Conservation (phyloP, 2,113 vertebrate species). For the Urocitellus parryii region DNA sequence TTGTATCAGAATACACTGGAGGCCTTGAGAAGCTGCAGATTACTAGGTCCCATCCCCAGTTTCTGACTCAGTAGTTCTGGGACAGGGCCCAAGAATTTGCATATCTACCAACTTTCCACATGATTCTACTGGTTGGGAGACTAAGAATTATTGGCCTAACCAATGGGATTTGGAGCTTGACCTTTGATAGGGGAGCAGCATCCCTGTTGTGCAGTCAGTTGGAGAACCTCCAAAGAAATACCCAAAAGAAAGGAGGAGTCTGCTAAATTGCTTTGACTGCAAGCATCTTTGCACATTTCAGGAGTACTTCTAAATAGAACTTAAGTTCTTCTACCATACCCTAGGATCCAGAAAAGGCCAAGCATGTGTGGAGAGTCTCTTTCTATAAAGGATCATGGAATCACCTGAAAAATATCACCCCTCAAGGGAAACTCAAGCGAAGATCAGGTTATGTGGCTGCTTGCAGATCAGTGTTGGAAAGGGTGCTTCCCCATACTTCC, state of each 20-base stretch:
- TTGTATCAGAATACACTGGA: neutral
- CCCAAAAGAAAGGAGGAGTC: neutral
- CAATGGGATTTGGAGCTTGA: neutral
- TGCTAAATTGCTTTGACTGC: neutral
- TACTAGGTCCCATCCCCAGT: neutral
- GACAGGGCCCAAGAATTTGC: neutral
- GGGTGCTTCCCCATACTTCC: neutral
- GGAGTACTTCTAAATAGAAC: neutral
- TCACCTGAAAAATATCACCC: neutral
- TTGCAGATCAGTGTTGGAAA: neutral
- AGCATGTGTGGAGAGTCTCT: neutral
- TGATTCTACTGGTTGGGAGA: neutral
- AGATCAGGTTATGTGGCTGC: neutral
- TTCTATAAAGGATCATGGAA: constrained; percentile 1
- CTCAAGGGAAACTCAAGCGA: neutral
- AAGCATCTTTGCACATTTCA: neutral
- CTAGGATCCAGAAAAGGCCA: neutral
- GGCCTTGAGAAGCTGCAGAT: neutral
- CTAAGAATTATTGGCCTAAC: neutral
- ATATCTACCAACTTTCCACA: neutral
- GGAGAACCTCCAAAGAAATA: neutral
- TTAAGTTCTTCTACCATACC: neutral
- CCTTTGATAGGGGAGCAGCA: neutral
- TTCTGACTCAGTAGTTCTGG: neutral
- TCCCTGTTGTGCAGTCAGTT: neutral